These are phyloP conservation scores for Drosophila kuntzei DNA, from an alignment of 2,888 invertebrate genomes.

Conservation along the genomic window DNA sequence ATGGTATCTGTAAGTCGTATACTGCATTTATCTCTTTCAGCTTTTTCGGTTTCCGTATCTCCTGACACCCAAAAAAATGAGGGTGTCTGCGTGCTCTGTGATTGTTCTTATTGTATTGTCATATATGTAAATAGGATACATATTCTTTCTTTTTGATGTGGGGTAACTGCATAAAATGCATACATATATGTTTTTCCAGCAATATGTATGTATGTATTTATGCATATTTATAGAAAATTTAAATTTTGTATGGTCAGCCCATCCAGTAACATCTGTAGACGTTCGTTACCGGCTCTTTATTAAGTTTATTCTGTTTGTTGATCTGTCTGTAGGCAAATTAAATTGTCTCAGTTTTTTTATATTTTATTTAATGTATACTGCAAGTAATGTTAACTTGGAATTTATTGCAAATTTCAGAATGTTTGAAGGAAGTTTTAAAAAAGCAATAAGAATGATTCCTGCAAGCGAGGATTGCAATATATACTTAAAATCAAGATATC, in stretches of 20 bases:
- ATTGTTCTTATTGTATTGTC: constrained; percentile 56
- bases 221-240: constrained; percentile 39
- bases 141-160: constrained; percentile 30
- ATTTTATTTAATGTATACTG: background rate
- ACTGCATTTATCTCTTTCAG: background rate
- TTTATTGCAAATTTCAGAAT: background rate
- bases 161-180: constrained; percentile 52
- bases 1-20: background rate
- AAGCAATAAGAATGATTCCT: no score
- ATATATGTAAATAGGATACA: constrained; percentile 79
- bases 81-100: background rate
- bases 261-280: constrained; percentile 40
- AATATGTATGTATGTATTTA: constrained; percentile 3
- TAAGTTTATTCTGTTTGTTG: constrained; percentile 15
- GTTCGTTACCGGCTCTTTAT: constrained; percentile 16
- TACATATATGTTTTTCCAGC: constrained; percentile 9
- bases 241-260: constrained; percentile 43
- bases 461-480: no score
- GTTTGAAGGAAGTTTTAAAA: background rate
- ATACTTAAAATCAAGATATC: no score
- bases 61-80: background rate
- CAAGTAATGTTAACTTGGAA: background rate
- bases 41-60: no score
- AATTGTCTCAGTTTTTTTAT: constrained; percentile 45
- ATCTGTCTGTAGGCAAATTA: constrained; percentile 52